Base-by-base conservation (phyloP, 2,888 invertebrate species). In the Oegoconia quadripuncta region DNA sequence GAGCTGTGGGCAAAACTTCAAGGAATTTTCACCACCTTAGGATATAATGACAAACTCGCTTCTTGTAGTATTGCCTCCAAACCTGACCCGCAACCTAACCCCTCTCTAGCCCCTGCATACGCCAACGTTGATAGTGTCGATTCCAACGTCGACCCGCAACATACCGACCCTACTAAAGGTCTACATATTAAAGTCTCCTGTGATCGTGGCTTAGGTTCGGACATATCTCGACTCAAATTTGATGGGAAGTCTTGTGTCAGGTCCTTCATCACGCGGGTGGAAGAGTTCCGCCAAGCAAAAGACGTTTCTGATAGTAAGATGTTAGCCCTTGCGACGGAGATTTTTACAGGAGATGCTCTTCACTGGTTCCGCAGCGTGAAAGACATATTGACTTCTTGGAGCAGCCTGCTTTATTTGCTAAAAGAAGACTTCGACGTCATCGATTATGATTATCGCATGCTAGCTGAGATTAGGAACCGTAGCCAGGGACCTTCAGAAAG, bases 391-490 rank as follows among this genome's bases (percentile, higher is more conserved):
- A 9, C 3, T 13, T 6, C 11, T n/a, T 40, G 40, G 40, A 11
- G 31, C 2, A 27, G 15, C 2, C 8, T 40, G 7, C 16, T 25
- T 2, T 3, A 3, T 4, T 6, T 8, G 1, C 12, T 34, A 16
- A 35, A 18, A 22, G 9, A 33, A 6, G 50, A 45, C 22, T 50
- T 50, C 15, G 37, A 36, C 11, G 3, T 9, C 1, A 3, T 15
- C 3, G 43, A 50, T 18, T 47, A 39, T 23, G 50, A 50, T 28
- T 50, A 50, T 16, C 22, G 35, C 4, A 13, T 39, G n/a, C 1
- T 34, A 3, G n/a, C 30, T 9, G 39, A 39, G 18, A 35, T 40
- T 3, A 27, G 37, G 5, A 2, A 12, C 3, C 33, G 44, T 2
- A 39, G 40, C 6, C 39, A 39, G 12, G 39, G 40, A 2, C 18